A percentile compares a stretch with the other conserved stretches of the same genome.
Conservation (phyloP, 2,113 vertebrate species). For the Furnarius figulus region DNA sequence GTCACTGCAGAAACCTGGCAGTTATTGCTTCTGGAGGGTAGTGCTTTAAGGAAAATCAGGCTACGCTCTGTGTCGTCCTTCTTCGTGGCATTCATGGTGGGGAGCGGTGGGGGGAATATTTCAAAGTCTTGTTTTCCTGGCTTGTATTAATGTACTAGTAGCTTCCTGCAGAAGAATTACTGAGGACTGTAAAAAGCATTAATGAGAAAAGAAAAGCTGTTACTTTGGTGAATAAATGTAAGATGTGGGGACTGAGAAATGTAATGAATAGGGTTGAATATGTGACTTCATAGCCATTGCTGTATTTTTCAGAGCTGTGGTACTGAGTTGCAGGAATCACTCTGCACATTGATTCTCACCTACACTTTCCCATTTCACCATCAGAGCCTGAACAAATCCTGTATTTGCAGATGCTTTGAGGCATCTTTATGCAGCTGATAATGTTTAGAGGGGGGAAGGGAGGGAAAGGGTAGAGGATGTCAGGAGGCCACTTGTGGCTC, state of each 20-base stretch:
- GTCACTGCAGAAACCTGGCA: conserved; percentile 10
- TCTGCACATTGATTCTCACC: not conserved
- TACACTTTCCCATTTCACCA: not conserved
- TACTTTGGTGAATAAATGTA: not conserved
- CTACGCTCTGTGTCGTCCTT: not conserved
- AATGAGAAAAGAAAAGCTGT: not conserved
- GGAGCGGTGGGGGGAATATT: rapidly evolving
- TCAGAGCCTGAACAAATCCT: not conserved
- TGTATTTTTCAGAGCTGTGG: not conserved
- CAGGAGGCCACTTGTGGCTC: not conserved
- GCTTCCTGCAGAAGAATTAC: not conserved
- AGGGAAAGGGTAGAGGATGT: not conserved
- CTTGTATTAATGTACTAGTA: not conserved
- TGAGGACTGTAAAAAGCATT: not conserved
- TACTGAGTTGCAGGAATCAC: not conserved
- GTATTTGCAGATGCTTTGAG: not conserved
- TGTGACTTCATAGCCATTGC: not conserved
- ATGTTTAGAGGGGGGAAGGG: not conserved
- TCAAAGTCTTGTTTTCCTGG: not conserved
- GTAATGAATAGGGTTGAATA: not conserved
- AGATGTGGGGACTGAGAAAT: not conserved
- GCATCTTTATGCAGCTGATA: not conserved
- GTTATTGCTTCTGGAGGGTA: not conserved
- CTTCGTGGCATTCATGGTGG: rapidly evolving
- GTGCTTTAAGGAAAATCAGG: not conserved